A percentile compares a stretch with the other conserved stretches of the same genome.
Conservation (phyloP, 1,140 invertebrate species). For the Conus betulinus region DNA sequence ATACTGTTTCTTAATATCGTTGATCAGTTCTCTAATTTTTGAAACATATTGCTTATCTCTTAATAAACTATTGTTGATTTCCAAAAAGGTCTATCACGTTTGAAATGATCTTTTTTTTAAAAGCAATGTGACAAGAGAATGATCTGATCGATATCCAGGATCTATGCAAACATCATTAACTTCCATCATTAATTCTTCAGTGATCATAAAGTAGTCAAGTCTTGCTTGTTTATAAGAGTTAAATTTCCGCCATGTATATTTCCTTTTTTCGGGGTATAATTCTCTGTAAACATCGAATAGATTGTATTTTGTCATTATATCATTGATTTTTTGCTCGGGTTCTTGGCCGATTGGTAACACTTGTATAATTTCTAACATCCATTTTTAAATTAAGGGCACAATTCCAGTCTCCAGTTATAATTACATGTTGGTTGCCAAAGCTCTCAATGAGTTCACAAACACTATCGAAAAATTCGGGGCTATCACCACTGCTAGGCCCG, state of each 20-base stretch:
- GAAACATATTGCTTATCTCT: conserved; percentile 21
- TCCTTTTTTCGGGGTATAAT: conserved; percentile 12
- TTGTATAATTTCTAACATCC: conserved; percentile 30
- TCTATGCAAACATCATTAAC: conserved; percentile 15
- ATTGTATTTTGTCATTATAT: neutral
- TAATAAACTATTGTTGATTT: conserved; percentile 42
- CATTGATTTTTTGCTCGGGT: conserved; percentile 16
- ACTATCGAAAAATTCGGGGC: conserved; percentile 10
- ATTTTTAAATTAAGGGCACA: neutral
- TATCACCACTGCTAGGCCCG: conserved; percentile 26
- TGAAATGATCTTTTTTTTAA: conserved; percentile 25
- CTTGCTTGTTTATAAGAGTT: conserved; percentile 27
- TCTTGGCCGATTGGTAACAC: conserved; percentile 21
- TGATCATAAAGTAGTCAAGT: conserved; percentile 42
- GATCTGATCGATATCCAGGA: conserved; percentile 37
- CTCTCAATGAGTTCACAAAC: conserved; percentile 8
- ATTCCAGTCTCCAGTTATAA: conserved; percentile 37
- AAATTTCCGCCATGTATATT: conserved; percentile 35
- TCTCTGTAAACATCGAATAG: conserved; percentile 35
- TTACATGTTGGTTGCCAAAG: conserved; percentile 23
- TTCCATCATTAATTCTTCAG: conserved; percentile 13
- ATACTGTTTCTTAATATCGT: conserved; percentile 28
- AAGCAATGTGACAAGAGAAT: conserved; percentile 24
- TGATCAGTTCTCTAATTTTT: conserved; percentile 11
- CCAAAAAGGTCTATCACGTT: conserved; percentile 12